Evolutionary conservation across 2,797 vertebrate genomes (phyloP).

Genomic region (Chiroxiphia lanceolata): DNA sequence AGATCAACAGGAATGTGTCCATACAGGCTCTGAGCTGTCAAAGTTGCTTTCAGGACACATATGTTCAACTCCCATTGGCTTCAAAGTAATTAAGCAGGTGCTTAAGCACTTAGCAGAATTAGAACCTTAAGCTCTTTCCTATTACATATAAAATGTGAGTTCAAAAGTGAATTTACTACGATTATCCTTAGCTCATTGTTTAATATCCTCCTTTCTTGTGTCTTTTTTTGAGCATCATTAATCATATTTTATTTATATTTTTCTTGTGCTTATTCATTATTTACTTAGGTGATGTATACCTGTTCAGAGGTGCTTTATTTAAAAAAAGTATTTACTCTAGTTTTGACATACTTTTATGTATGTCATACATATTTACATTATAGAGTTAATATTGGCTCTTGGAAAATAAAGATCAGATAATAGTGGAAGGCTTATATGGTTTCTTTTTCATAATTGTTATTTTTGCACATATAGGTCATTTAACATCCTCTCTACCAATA

Average conservation of each 20-base stretch:
- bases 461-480: background rate
- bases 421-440: background rate
- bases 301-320: background rate
- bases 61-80: background rate
- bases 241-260: background rate
- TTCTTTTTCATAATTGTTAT: background rate
- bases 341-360: background rate
- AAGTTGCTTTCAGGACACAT: background rate
- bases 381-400: background rate
- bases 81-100: background rate
- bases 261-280: background rate
- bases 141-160: background rate
- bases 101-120: background rate
- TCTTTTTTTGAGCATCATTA: background rate
- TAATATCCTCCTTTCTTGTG: background rate
- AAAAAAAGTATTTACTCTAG: background rate
- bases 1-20: background rate
- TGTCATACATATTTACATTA: background rate
- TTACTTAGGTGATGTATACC: background rate
- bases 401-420: background rate
- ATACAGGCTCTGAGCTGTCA: background rate
- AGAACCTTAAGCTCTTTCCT: background rate
- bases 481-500: background rate
- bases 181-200: background rate
- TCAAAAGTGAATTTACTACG: background rate